These are phyloP conservation scores for Thymelicus lineola DNA, from an alignment of 2,888 invertebrate species.

Conservation along the genomic window DNA sequence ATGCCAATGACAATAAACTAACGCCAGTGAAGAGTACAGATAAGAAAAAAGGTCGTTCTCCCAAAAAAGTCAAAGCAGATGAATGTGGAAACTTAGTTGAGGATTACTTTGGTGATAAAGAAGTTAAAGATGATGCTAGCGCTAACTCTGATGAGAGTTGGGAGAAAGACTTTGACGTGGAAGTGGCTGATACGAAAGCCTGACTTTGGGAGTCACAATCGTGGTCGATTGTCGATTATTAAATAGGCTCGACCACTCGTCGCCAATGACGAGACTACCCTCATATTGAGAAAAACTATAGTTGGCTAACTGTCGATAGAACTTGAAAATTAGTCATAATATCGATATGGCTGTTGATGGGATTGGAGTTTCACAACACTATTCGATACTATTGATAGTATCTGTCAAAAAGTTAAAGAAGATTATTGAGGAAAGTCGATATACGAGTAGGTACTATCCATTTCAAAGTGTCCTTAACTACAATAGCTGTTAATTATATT, in stretches of 20 bases:
- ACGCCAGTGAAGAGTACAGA: conserved; percentile 61
- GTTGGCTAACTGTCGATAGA: too few species aligned
- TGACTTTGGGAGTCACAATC: conserved; percentile 54
- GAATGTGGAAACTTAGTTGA: conserved; percentile 81
- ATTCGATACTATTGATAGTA: too few species aligned
- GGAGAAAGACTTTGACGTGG: conserved; percentile 87
- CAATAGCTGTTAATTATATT: too few species aligned
- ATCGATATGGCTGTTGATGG: too few species aligned
- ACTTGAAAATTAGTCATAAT: too few species aligned
- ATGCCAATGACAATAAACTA: conserved; percentile 51
- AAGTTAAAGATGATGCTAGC: conserved; percentile 76
- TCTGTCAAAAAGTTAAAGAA: too few species aligned
- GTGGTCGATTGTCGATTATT: conserved; percentile 50
- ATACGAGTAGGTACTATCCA: too few species aligned
- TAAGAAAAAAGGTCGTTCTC: conserved; percentile 59
- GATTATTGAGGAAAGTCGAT: too few species aligned
- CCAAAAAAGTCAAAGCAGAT: conserved; percentile 70
- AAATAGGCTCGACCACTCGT: conserved; percentile 27
- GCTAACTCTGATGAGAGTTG: conserved; percentile 85
- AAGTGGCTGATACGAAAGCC: conserved; percentile 66
- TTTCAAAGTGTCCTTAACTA: too few species aligned
- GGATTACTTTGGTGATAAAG: conserved; percentile 81
- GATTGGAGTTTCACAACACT: too few species aligned
- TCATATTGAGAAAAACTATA: neutral
- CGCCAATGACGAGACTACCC: conserved; percentile 25